Conservation (phyloP, 2,888 invertebrate genomes). For the Cheilosia variabilis region DNA sequence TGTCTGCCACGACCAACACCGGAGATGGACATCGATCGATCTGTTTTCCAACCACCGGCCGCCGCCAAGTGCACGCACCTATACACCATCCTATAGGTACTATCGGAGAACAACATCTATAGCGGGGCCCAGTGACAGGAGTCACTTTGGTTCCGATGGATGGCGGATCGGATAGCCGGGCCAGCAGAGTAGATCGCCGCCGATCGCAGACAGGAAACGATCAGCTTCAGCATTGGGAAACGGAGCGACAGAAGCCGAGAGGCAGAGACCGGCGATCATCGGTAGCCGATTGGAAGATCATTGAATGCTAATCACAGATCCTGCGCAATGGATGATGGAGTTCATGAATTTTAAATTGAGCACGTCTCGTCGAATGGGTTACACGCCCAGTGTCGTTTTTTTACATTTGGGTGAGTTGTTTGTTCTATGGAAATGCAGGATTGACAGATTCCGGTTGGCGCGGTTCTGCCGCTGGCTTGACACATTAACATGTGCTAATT, state of each 20-base stretch:
- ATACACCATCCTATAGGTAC: background rate
- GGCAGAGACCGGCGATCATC: constrained; percentile 29
- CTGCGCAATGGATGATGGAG: constrained; percentile 46
- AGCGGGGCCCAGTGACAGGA: constrained; percentile 51
- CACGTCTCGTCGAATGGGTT: constrained; percentile 46
- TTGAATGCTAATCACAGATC: constrained; percentile 68
- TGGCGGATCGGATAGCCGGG: constrained; percentile 36
- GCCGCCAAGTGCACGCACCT: constrained; percentile 19
- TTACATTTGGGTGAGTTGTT: constrained; percentile 17
- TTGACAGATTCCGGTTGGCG: constrained; percentile 65
- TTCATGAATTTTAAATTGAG: constrained; percentile 72
- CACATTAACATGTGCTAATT: constrained; percentile 69
- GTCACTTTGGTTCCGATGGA: constrained; percentile 54
- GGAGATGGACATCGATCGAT: constrained; percentile 75
- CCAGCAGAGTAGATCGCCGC: constrained; percentile 16
- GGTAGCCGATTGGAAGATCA: constrained; percentile 59
- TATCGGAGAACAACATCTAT: constrained; percentile 40
- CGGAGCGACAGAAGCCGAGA: constrained; percentile 22
- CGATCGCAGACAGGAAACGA: constrained; percentile 69
- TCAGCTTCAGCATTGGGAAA: constrained; percentile 35
- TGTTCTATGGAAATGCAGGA: constrained; percentile 45
- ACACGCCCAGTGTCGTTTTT: constrained; percentile 26
- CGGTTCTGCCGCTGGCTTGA: constrained; percentile 58
- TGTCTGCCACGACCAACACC: constrained; percentile 72
- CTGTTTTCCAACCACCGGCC: constrained; percentile 35